Evolutionary conservation across 2,888 invertebrate genomes (phyloP).

Genomic region (Diaphora mendica): DNA sequence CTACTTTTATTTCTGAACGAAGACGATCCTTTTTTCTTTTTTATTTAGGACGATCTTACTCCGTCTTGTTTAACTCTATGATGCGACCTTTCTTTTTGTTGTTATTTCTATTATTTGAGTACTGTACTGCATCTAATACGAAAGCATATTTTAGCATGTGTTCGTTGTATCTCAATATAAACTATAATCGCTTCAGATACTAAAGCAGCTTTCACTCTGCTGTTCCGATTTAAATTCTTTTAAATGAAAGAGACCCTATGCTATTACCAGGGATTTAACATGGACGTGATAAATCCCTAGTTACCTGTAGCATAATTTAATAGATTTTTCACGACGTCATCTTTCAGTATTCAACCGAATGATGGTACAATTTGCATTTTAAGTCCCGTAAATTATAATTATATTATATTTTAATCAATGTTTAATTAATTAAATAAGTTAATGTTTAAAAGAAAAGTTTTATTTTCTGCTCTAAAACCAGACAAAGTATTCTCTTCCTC

Average conservation of each 20-base stretch:
- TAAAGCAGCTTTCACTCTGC: neutral
- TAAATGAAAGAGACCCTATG: too few species aligned
- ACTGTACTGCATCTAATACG: too few species aligned
- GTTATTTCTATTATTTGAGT: neutral
- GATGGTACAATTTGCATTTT: too few species aligned
- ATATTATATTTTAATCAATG: neutral
- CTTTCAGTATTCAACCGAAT: too few species aligned
- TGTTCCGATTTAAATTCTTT: too few species aligned
- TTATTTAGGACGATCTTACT: neutral
- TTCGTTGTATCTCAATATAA: neutral
- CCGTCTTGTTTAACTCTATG: neutral
- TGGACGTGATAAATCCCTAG: too few species aligned
- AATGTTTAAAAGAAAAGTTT: neutral
- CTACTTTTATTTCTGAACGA: slow-evolving; percentile 27
- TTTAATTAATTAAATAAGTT: too few species aligned
- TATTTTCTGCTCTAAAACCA: neutral
- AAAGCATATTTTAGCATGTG: neutral
- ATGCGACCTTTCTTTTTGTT: neutral
- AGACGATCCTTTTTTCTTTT: neutral
- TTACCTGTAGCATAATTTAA: too few species aligned
- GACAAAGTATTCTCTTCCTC: neutral
- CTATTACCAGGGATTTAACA: too few species aligned
- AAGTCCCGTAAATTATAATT: neutral
- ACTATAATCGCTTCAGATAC: neutral
- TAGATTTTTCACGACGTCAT: too few species aligned